phyloP scores from a whole-genome alignment of 2,113 vertebrate genomes.

The Morone chrysops region DNA sequence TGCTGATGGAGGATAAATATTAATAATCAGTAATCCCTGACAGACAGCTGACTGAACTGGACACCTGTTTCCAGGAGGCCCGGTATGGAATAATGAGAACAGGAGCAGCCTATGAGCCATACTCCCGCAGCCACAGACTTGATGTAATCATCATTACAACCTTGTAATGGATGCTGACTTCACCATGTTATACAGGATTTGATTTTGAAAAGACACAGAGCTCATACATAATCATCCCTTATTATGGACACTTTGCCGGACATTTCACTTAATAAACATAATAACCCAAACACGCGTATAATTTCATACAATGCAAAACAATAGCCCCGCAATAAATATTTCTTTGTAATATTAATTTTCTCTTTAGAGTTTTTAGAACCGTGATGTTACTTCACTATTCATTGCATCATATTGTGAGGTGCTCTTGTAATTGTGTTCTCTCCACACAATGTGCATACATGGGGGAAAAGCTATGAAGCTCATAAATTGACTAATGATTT shows the following conservation, averaged over 20 bases:
- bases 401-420: slow-evolving; percentile 26
- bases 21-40: slow-evolving; percentile 29
- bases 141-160: slow-evolving; percentile 23
- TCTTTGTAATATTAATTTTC: not conserved
- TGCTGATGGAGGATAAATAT: not conserved
- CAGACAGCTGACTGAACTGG: slow-evolving; percentile 48
- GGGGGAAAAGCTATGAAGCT: not conserved
- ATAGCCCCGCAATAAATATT: not conserved
- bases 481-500: slow-evolving; percentile 40
- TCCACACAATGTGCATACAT: not conserved
- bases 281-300: not conserved
- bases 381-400: slow-evolving; percentile 4
- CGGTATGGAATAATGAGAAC: slow-evolving; percentile 39
- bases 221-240: slow-evolving; percentile 5
- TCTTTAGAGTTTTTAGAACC: not conserved
- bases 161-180: not conserved
- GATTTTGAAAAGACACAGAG: not conserved
- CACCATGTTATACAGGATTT: not conserved
- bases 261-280: not conserved
- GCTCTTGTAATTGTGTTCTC: slow-evolving; percentile 4
- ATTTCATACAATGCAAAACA: not conserved
- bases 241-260: not conserved
- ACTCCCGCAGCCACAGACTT: not conserved
- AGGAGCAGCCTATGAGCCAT: not conserved
- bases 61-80: slow-evolving; percentile 46